Evolutionary conservation across 92 coral and sea anemone species (phyloP), one percentile per base, ranked within the genome.

Genomic region (Blastomussa wellsi): DNA sequence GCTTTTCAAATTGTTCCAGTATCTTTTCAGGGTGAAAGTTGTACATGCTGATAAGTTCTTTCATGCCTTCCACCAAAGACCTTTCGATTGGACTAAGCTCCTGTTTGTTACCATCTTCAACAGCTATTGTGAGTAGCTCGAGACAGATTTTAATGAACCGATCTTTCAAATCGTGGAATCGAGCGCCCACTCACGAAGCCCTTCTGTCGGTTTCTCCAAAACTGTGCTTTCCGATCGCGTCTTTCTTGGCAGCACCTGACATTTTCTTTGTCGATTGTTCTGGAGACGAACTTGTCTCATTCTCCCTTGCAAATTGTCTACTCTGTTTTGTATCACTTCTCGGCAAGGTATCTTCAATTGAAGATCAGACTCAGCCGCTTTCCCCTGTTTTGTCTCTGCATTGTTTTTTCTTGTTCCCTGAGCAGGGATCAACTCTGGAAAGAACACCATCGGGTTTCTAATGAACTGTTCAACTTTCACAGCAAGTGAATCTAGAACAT

Each of bases 381-480:
- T 13, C 1, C 9, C 31, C 4, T 28, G 68, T 26, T 62, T 24
- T 57, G 12, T 16, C 11, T 62, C 35, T 28, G 26, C 33, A 26
- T 28, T 35, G 13, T 2, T 15, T 11, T 16, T 11, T 26, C 33
- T 62, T 62, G 68, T 62, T 62, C 68, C 68, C 35, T 51, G 57
- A 14, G 22, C 22, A 1, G 68, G 35, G 35, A 26, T 62, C 68
- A 26, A n/a, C 33, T 28, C 35, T 62, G 32, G 68, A 14, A 14
- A 62, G 28, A 10, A 26, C 12, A 1, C 35, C 13, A 29, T 62
- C 28, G 68, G 68, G 33, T 62, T 62, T 26, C 16, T 62, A 33
- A 62, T 26, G 35, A 93, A 81, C 60, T 80, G 87, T 67, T 91
- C 88, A 32, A 90, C 86, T 74, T 93, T 87, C 9, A 36, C 81